Conservation (phyloP, 1,140 invertebrate genomes). For the Hyposmocoma kahamanoa region DNA sequence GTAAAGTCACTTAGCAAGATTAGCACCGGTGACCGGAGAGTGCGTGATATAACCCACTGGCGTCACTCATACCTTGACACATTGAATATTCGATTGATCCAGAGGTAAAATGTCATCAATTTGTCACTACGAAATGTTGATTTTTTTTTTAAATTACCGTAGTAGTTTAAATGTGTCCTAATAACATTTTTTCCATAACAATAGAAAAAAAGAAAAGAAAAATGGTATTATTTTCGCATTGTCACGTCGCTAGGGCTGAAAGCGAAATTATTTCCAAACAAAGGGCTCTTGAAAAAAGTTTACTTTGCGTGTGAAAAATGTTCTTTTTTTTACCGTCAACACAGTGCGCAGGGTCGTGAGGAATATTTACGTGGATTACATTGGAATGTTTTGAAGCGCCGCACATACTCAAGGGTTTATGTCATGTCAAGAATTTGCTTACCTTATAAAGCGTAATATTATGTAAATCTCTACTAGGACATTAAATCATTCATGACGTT, state of each 20-base stretch:
- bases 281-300: neutral
- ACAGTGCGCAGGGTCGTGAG: neutral
- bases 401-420: neutral
- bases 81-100: no score
- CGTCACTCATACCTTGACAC: constrained; percentile 62
- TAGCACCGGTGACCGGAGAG: constrained; percentile 34
- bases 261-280: no score
- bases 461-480: no score
- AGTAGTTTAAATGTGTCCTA: no score
- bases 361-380: neutral
- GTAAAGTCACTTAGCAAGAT: constrained; percentile 58
- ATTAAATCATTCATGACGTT: no score
- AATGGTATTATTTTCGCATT: no score
- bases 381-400: neutral
- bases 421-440: neutral
- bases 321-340: neutral
- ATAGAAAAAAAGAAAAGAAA: no score
- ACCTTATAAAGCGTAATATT: neutral
- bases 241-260: no score
- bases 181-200: no score
- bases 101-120: no score
- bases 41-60: constrained; percentile 51
- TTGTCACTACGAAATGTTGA: no score
- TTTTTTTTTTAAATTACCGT: no score
- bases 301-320: neutral